phyloP scores from a whole-genome alignment of 2,113 vertebrate species.

The Progne subis region DNA sequence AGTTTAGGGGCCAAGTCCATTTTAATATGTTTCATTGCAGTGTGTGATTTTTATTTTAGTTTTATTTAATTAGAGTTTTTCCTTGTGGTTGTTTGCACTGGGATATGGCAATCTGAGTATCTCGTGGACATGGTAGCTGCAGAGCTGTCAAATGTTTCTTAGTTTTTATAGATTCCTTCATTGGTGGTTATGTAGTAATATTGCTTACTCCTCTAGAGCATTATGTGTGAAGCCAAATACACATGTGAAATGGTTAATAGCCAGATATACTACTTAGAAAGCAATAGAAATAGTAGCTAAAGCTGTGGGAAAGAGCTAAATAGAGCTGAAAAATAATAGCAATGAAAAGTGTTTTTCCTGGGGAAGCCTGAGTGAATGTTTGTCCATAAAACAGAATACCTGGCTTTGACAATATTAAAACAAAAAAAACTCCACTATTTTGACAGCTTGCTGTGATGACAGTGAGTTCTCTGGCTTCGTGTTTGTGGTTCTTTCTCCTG shows the following conservation, averaged over 20 bases:
- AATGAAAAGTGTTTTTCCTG: background rate
- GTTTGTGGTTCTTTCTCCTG: background rate
- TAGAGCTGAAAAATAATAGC: background rate
- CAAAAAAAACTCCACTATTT: background rate
- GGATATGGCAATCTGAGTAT: background rate
- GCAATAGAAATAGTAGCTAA: background rate
- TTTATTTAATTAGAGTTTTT: background rate
- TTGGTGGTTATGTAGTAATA: background rate
- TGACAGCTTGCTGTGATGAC: background rate
- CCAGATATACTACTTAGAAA: background rate
- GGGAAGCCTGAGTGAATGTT: background rate
- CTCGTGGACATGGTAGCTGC: background rate
- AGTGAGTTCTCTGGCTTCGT: rapidly evolving
- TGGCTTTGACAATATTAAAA: background rate
- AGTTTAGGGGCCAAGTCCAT: background rate
- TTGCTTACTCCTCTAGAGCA: background rate
- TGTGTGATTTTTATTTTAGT: background rate
- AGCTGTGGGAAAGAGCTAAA: background rate
- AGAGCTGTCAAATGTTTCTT: background rate
- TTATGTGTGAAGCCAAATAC: background rate
- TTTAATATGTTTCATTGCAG: background rate
- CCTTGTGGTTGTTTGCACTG: background rate
- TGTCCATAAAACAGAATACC: background rate
- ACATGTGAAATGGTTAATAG: background rate
- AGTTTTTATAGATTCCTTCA: background rate